These are phyloP conservation scores for Tridacna crocea DNA, from an alignment of 2,888 invertebrate genomes.

Conservation along the genomic window DNA sequence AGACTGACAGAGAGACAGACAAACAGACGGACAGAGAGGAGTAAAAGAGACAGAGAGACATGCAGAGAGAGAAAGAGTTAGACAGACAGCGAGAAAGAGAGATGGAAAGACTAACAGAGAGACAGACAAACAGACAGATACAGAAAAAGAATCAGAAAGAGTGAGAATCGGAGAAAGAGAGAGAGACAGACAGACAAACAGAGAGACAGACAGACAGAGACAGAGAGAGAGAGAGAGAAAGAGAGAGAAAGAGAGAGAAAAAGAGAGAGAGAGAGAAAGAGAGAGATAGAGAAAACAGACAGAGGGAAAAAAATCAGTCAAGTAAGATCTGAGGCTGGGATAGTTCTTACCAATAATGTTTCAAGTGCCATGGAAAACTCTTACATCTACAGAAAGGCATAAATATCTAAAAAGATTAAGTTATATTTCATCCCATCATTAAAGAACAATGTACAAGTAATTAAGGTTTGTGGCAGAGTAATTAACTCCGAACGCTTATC, in stretches of 20 bases:
- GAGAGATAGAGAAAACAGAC: neutral
- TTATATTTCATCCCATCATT: too few relatives aligned
- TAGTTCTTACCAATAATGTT: too few relatives aligned
- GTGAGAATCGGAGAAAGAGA: too few relatives aligned
- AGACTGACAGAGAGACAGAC: neutral
- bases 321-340: too few relatives aligned
- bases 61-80: neutral
- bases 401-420: too few relatives aligned
- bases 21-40: neutral
- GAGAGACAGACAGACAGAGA: neutral
- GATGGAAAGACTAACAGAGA: neutral
- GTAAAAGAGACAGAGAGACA: neutral
- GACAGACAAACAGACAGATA: neutral
- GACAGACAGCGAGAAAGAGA: neutral
- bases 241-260: constrained; percentile 1
- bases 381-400: too few relatives aligned
- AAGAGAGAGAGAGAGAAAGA: neutral
- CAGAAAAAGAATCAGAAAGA: too few relatives aligned
- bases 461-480: too few relatives aligned
- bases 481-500: too few relatives aligned
- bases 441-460: too few relatives aligned
- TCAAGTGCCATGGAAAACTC: too few relatives aligned
- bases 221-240: neutral
- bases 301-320: neutral
- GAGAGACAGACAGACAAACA: too few relatives aligned